A percentile compares a stretch with the other conserved stretches of the same genome.
Conservation (phyloP, 2,888 invertebrate species). For the Andrena chrysosceles region DNA sequence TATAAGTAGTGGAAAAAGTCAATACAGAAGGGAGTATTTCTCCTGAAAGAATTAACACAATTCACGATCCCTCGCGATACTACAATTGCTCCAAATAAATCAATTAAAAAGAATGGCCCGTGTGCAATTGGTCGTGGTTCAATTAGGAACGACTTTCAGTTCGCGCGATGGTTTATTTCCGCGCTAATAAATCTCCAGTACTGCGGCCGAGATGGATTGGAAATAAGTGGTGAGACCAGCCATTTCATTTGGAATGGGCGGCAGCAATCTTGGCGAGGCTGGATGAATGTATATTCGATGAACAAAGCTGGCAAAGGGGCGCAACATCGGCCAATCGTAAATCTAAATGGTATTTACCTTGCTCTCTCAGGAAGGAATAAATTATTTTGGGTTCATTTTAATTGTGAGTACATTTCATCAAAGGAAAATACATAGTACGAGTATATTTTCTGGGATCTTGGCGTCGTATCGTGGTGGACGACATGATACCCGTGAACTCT, state of each 20-base stretch:
- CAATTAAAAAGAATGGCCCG: background rate
- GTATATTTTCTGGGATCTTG: constrained; percentile 85
- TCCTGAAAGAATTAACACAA: background rate
- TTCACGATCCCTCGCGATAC: background rate
- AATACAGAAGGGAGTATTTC: background rate
- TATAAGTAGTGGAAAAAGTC: background rate
- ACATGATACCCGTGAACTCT: constrained; percentile 84
- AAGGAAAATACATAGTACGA: constrained; percentile 86
- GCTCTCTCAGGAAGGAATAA: background rate
- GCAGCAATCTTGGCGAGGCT: constrained; percentile 83
- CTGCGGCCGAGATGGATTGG: constrained; percentile 81
- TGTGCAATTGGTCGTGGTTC: constrained; percentile 19
- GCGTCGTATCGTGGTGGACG: constrained; percentile 85
- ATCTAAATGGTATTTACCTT: constrained; percentile 78
- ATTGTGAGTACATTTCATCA: background rate
- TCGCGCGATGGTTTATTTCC: constrained; percentile 83
- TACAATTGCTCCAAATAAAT: constrained; percentile 18
- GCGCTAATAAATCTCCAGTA: constrained; percentile 83
- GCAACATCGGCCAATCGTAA: constrained; percentile 81
- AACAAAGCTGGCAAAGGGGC: constrained; percentile 83
- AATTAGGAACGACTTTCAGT: constrained; percentile 68
- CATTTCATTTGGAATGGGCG: constrained; percentile 79
- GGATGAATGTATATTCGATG: constrained; percentile 85
- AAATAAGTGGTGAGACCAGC: constrained; percentile 73
- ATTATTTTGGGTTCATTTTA: background rate